These are phyloP conservation scores for Xiphydria camelus DNA, from an alignment of 2,888 invertebrate species.

Conservation along the genomic window DNA sequence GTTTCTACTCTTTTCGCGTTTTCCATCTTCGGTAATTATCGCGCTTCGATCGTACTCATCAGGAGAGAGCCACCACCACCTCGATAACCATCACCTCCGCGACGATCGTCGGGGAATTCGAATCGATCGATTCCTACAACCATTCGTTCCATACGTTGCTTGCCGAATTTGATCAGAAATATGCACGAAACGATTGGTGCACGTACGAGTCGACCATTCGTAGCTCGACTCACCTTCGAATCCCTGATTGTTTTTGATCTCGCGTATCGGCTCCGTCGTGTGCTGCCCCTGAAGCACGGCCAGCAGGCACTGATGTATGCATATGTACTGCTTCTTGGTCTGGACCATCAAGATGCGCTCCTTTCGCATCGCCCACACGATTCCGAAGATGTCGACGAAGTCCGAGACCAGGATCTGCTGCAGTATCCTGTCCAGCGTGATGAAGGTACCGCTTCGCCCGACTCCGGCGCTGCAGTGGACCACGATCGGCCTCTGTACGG, in stretches of 20 bases:
- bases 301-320: constrained; percentile 95
- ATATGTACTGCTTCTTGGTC: constrained; percentile 98
- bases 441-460: constrained; percentile 80
- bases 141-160: too few relatives aligned
- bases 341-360: constrained; percentile 98
- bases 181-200: too few relatives aligned
- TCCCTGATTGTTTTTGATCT: constrained; percentile 87
- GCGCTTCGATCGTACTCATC: not conserved
- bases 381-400: constrained; percentile 92
- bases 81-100: not conserved
- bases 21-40: not conserved
- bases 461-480: constrained; percentile 83
- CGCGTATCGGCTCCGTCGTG: constrained; percentile 71
- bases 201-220: constrained; percentile 14
- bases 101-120: too few relatives aligned
- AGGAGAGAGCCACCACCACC: not conserved
- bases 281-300: constrained; percentile 94
- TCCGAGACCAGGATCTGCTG: constrained; percentile 87
- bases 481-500: constrained; percentile 89
- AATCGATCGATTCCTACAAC: too few relatives aligned
- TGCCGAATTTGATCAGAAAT: too few relatives aligned
- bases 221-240: constrained; percentile 92
- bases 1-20: too few relatives aligned
- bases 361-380: constrained; percentile 94
- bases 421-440: constrained; percentile 90